These are phyloP conservation scores for Drosophila histrio DNA, from an alignment of 2,888 invertebrate genomes.

Conservation along the genomic window DNA sequence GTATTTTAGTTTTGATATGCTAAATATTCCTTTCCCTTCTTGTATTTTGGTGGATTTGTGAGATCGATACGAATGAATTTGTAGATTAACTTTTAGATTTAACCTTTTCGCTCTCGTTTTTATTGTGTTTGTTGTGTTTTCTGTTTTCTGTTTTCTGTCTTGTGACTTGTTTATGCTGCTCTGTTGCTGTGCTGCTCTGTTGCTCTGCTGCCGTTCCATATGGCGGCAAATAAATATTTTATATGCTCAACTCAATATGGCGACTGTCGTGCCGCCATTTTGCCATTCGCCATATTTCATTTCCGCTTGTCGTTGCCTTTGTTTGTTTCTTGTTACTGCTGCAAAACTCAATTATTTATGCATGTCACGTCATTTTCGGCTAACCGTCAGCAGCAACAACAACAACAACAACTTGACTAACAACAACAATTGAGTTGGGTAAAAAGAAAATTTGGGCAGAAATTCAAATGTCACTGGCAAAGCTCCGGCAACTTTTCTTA, in stretches of 20 bases:
- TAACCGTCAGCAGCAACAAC: slow-evolving; percentile 49
- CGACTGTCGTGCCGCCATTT: slow-evolving; percentile 67
- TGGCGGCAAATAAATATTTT: slow-evolving; percentile 52
- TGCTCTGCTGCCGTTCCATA: slow-evolving; percentile 27
- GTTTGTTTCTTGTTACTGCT: slow-evolving; percentile 48
- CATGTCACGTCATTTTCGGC: slow-evolving; percentile 77
- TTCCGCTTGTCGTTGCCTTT: slow-evolving; percentile 65
- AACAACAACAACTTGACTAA: slow-evolving; percentile 20
- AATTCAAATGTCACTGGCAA: slow-evolving; percentile 74
- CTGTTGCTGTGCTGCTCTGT: slow-evolving; percentile 2
- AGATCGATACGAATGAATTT: slow-evolving; percentile 29
- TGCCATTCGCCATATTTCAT: slow-evolving; percentile 73
- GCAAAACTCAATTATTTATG: slow-evolving; percentile 78
- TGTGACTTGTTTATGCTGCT: slow-evolving; percentile 23
- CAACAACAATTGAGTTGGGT: slow-evolving; percentile 18
- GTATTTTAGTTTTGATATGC: not conserved
- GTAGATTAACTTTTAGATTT: slow-evolving; percentile 27
- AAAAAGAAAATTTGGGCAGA: slow-evolving; percentile 45
- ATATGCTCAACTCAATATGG: slow-evolving; percentile 51
- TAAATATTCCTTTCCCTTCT: not conserved
- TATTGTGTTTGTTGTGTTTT: too few species aligned
- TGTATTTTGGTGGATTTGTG: slow-evolving; percentile 1
- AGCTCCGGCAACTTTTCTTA: slow-evolving; percentile 37
- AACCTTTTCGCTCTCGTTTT: slow-evolving; percentile 13
- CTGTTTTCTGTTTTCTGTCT: slow-evolving; percentile 11